These are phyloP conservation scores for Erebia epiphron DNA, from an alignment of 2,888 invertebrate species.

Conservation along the genomic window DNA sequence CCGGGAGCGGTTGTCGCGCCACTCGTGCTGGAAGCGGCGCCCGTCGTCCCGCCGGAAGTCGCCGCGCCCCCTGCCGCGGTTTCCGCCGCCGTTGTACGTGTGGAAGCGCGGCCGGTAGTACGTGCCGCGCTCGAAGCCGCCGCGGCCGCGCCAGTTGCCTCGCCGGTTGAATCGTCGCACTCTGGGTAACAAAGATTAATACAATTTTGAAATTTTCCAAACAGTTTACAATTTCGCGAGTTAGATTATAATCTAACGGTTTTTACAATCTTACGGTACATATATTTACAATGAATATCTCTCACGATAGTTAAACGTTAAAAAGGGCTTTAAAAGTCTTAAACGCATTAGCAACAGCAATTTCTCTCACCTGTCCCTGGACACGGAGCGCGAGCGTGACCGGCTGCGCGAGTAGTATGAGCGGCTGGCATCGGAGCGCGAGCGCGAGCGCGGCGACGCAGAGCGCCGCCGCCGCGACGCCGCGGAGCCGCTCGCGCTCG, in stretches of 20 bases:
- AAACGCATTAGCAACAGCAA: too few species aligned
- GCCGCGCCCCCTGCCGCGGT: constrained; percentile 74
- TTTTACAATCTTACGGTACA: too few species aligned
- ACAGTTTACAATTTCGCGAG: too few species aligned
- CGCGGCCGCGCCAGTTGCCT: constrained; percentile 81
- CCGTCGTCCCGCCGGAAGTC: constrained; percentile 66
- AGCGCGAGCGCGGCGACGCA: constrained; percentile 78
- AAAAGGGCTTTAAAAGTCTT: too few species aligned
- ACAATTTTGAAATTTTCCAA: neutral
- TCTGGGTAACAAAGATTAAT: constrained; percentile 1
- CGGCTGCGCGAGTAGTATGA: constrained; percentile 83
- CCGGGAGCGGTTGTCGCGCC: constrained; percentile 63
- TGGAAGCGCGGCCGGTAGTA: constrained; percentile 92
- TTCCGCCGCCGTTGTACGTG: constrained; percentile 82
- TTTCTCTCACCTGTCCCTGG: constrained; percentile 70
- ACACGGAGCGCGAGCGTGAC: constrained; percentile 82
- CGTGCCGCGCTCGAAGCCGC: constrained; percentile 87
- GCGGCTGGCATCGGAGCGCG: constrained; percentile 85
- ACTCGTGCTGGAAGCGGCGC: constrained; percentile 54
- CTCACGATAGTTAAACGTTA: too few species aligned
- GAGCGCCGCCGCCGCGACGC: constrained; percentile 73
- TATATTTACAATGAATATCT: too few species aligned
- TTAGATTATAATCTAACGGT: too few species aligned
- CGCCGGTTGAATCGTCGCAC: constrained; percentile 72
- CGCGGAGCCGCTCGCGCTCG: constrained; percentile 69